Conservation (phyloP, 2,888 invertebrate genomes). For the Pollenia griseotomentosa region DNA sequence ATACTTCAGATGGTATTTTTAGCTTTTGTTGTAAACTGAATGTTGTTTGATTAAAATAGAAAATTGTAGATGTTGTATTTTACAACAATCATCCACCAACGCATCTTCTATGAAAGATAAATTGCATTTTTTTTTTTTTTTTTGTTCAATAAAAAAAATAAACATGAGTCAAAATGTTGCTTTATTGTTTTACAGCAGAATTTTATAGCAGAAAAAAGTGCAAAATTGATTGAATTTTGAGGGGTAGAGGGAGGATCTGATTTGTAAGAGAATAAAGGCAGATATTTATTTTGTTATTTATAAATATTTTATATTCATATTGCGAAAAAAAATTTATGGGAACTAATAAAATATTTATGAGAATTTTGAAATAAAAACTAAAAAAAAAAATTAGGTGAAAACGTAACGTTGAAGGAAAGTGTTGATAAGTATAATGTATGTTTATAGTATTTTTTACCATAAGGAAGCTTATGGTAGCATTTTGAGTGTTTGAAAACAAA, state of each 20-base stretch:
- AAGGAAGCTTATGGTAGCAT: too few relatives aligned
- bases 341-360: too few relatives aligned
- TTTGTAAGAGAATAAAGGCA: too few relatives aligned
- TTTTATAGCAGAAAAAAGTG: slow-evolving; percentile 9
- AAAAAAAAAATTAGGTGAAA: too few relatives aligned
- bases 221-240: slow-evolving; percentile 4
- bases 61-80: slow-evolving; percentile 21
- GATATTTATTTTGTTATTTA: too few relatives aligned
- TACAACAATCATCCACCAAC: slow-evolving; percentile 52
- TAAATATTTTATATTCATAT: too few relatives aligned
- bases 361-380: too few relatives aligned
- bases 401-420: too few relatives aligned
- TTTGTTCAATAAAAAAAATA: slow-evolving; percentile 10
- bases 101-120: slow-evolving; percentile 49
- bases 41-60: slow-evolving; percentile 31
- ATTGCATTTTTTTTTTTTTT: slow-evolving; percentile 1
- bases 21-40: slow-evolving; percentile 31
- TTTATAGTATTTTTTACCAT: too few relatives aligned
- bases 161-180: slow-evolving; percentile 39
- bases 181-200: slow-evolving; percentile 17
- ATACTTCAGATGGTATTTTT: slow-evolving; percentile 21
- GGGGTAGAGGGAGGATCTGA: background rate
- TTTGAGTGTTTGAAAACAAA: too few relatives aligned
- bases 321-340: too few relatives aligned
- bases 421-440: too few relatives aligned